Conservation (phyloP, 92 coral and sea anemone genomes). For the Epizoanthus stellaris region DNA sequence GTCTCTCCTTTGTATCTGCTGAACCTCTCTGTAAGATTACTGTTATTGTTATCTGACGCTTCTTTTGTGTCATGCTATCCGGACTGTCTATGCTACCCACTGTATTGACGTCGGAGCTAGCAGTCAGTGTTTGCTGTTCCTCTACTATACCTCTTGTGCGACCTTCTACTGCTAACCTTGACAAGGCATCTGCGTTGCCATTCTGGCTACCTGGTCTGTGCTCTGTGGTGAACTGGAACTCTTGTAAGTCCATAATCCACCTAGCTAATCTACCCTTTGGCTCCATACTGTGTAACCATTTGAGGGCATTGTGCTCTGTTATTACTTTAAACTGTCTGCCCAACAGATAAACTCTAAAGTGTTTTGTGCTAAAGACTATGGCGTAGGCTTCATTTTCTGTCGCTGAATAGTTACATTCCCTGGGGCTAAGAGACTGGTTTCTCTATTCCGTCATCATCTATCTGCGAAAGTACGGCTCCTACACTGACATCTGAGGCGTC, state of each 20-base stretch:
- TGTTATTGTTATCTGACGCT: no score
- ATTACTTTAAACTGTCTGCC: conserved; percentile 22
- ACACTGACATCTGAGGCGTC: conserved; percentile 48
- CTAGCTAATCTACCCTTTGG: conserved; percentile 52
- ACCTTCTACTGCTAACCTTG: conserved; percentile 27
- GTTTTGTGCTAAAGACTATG: conserved; percentile 20
- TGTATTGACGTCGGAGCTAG: no score
- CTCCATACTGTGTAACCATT: conserved; percentile 51
- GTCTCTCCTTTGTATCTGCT: no score
- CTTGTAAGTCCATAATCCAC: conserved; percentile 64
- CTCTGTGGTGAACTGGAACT: conserved; percentile 54
- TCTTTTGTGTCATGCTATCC: no score
- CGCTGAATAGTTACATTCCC: conserved; percentile 37
- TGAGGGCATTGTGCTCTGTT: conserved; percentile 42
- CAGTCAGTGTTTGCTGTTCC: no score
- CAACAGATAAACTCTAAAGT: conserved; percentile 38
- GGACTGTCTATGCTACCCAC: no score
- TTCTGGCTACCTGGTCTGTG: conserved; percentile 56
- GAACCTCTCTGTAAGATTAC: no score
- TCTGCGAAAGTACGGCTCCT: conserved; percentile 45
- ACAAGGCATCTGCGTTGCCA: conserved; percentile 53
- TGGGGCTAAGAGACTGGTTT: conserved; percentile 11
- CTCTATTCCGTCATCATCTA: conserved; percentile 43
- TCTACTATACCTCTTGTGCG: not conserved
- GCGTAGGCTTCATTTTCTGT: conserved; percentile 57